Conservation (phyloP, 2,113 vertebrate species). For the Tragelaphus buxtoni region DNA sequence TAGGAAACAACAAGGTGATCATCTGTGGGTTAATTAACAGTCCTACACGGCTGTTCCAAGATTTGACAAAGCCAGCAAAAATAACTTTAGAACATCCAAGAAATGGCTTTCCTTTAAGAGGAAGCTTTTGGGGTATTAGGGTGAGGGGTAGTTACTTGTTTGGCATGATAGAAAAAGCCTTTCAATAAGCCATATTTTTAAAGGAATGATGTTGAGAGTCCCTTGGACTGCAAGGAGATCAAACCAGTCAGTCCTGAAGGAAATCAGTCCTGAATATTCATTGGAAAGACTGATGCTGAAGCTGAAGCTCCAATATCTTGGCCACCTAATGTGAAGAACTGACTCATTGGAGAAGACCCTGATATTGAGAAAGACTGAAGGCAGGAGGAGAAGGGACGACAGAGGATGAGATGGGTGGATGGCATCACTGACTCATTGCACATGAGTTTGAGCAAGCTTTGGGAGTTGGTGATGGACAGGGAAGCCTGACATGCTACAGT, state of each 20-base stretch:
- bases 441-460: neutral
- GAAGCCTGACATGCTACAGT: neutral
- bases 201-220: neutral
- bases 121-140: neutral
- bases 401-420: neutral
- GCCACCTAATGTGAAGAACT: neutral
- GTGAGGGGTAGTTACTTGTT: neutral
- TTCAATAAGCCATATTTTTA: neutral
- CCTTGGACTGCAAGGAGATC: neutral
- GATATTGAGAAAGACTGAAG: neutral
- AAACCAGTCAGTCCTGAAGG: neutral
- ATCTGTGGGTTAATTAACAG: neutral
- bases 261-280: neutral
- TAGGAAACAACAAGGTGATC: neutral
- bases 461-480: neutral
- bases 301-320: neutral
- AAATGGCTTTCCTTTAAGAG: neutral
- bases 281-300: neutral
- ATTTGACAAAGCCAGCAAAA: neutral
- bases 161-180: neutral
- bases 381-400: neutral
- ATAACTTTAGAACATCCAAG: neutral
- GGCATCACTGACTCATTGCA: neutral
- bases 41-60: neutral
- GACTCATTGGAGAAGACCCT: neutral